A percentile compares a stretch with the other conserved stretches of the same genome.
Conservation (phyloP, 2,113 vertebrate species). For the Eulemur rufifrons region DNA sequence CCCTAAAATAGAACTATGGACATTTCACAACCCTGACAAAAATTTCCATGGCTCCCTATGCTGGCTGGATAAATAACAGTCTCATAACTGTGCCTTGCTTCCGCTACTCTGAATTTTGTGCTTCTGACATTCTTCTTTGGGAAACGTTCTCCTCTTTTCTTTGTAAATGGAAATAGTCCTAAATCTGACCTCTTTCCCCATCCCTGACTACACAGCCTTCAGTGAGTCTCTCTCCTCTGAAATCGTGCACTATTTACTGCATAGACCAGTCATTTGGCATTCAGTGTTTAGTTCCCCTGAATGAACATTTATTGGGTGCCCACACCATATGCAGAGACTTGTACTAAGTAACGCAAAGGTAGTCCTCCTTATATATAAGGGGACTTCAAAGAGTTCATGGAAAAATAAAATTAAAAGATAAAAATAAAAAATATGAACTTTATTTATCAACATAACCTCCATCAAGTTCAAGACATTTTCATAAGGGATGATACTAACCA, state of each 20-base stretch:
- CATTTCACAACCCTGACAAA: background rate
- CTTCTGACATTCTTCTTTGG: background rate
- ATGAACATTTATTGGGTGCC: background rate
- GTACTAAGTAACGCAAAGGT: background rate
- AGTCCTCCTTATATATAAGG: background rate
- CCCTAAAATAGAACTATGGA: background rate
- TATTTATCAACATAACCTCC: background rate
- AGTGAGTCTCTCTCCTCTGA: background rate
- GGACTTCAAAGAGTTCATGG: background rate
- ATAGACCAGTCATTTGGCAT: background rate
- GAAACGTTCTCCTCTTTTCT: background rate
- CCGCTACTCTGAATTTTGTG: background rate
- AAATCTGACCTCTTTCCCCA: background rate
- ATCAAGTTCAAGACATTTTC: background rate
- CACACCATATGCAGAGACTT: background rate
- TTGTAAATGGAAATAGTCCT: background rate
- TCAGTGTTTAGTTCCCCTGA: background rate
- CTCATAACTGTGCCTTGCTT: background rate
- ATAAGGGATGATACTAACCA: background rate
- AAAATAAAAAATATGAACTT: background rate
- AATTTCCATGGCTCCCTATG: background rate
- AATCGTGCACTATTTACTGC: rapidly evolving
- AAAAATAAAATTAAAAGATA: background rate
- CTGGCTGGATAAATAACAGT: background rate
- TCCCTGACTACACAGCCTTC: background rate